These are phyloP conservation scores for Epistrophe eligans DNA, from an alignment of 2,888 invertebrate species.

Conservation along the genomic window DNA sequence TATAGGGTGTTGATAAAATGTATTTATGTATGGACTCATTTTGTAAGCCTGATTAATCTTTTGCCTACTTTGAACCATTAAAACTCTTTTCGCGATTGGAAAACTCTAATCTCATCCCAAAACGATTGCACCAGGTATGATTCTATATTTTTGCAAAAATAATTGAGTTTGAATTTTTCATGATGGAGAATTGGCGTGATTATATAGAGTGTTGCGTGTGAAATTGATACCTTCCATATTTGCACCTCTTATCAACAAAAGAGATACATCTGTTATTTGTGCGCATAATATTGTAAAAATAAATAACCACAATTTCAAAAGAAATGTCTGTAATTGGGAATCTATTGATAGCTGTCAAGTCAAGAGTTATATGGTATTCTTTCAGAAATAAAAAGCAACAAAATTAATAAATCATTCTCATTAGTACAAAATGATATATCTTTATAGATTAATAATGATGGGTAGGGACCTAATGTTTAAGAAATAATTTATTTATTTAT, in stretches of 20 bases:
- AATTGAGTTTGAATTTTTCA: not conserved
- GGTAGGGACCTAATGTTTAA: no score
- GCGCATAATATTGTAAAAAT: no score
- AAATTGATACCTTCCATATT: not conserved
- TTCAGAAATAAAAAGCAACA: not conserved
- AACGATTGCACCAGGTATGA: not conserved
- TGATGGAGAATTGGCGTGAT: not conserved
- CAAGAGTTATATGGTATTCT: not conserved
- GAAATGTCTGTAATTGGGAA: no score
- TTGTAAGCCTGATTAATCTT: no score
- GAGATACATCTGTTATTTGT: not conserved
- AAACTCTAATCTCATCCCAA: not conserved
- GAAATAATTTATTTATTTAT: no score
- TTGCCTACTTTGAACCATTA: not conserved
- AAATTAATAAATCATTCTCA: no score
- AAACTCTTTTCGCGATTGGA: not conserved
- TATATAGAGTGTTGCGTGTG: not conserved
- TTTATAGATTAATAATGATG: no score
- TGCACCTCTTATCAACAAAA: not conserved
- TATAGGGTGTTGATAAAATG: no score
- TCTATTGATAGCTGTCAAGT: not conserved
- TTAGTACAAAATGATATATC: no score
- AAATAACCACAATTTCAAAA: no score
- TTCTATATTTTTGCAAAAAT: not conserved
- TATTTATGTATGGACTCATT: no score